Evolutionary conservation across 2,113 vertebrate species (phyloP), one percentile per base, ranked within the genome.

Genomic region (Tringa solitaria): DNA sequence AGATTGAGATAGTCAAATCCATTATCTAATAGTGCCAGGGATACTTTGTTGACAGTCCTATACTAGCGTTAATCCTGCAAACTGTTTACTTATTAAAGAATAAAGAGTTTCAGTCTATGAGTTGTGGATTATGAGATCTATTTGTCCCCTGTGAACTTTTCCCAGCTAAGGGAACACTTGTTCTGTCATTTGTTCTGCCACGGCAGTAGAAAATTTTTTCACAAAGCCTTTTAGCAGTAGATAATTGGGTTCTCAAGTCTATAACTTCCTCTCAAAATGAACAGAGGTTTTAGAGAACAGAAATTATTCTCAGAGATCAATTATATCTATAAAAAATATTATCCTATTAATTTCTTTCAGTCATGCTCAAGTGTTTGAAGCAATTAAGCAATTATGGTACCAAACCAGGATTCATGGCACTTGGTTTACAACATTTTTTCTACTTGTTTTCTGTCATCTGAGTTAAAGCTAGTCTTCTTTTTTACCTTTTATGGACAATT

Each of bases 91-190:
- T 17, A 8, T 65, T 46, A 59, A 84, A 51, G 37, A 73, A 41
- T n/a, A 48, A 82, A 64, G 4, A 20, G 8, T 67, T 85, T 90
- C 35, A 45, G 27, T n/a, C 10, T 33, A 19, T 54, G 37, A 87
- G 6, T 12, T 69, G 59, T 51, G 45, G 39, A n/a, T 85, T 56
- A 43, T 0, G 2, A 83, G 30, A 68, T 26, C 13, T 68, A 5
- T 61, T 84, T 82, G n/a, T 28, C 30, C 17, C 23, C 35, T 48
- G 14, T 61, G 43, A 78, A 56, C 4, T 60, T 75, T 59, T 53
- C 35, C 33, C 10, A 57, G 2, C 5, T 53, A 10, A 5, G 7
- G 30, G 22, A 88, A 39, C 6, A 18, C 16, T 75, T 2, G 0
- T 4, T 67, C 12, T 79, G 22, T 48, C 50, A 10, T 83, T 61